Conservation (phyloP, 2,797 vertebrate genomes). For the Ispidina picta region DNA sequence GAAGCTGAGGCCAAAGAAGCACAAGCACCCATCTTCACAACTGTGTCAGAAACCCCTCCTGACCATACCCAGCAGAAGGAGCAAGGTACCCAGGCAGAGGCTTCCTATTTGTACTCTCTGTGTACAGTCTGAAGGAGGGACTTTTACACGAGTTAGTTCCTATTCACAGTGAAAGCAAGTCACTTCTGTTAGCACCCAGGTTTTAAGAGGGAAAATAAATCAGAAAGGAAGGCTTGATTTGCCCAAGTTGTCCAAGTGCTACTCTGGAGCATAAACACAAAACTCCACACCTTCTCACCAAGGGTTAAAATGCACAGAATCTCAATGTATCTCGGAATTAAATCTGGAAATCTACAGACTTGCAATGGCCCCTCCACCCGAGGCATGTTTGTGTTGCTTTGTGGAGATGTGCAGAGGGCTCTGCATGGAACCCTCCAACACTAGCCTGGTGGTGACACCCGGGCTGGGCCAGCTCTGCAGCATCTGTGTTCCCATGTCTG, state of each 20-base stretch:
- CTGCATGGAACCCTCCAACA: neutral
- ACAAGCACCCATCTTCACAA: neutral
- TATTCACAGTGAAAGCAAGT: neutral
- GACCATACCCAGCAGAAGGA: neutral
- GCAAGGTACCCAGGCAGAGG: neutral
- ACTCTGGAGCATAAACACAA: neutral
- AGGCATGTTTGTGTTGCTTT: neutral
- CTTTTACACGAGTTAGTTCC: neutral
- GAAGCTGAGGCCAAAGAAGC: neutral
- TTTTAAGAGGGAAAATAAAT: neutral
- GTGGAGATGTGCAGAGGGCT: neutral
- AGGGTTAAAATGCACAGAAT: neutral
- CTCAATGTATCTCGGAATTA: neutral
- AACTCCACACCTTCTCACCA: rapidly evolving
- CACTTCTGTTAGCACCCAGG: neutral
- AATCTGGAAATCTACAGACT: neutral
- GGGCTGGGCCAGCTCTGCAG: neutral
- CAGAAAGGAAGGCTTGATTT: neutral
- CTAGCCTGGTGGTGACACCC: neutral
- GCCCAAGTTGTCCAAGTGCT: neutral
- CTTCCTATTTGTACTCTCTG: neutral
- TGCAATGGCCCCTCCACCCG: neutral
- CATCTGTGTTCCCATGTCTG: no score
- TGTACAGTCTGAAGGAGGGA: neutral
- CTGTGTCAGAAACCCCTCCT: neutral